Percentiles rank a stretch among this genome's conserved stretches.
Evolutionary conservation across 2,888 invertebrate species (phyloP).

Genomic region (Ophion obscuratus): DNA sequence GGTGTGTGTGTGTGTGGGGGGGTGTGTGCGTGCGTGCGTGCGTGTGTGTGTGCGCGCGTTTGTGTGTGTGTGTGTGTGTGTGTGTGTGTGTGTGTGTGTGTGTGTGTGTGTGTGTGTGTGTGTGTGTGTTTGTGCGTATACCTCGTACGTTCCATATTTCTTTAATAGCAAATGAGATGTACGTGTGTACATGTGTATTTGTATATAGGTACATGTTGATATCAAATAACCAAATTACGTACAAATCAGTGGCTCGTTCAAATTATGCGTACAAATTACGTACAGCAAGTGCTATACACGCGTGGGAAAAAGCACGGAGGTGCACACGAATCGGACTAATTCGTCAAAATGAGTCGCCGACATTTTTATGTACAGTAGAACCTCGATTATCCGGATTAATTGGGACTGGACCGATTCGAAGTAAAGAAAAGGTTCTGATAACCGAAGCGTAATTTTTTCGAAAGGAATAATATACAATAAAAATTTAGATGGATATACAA

Average conservation of each 20-base stretch:
- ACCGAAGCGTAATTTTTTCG: too few relatives aligned
- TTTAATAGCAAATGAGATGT: not conserved
- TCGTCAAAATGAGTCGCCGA: not conserved
- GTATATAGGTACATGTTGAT: slow-evolving; percentile 8
- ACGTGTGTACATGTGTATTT: not conserved
- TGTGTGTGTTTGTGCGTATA: not conserved
- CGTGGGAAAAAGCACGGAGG: not conserved
- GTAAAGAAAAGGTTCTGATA: too few relatives aligned
- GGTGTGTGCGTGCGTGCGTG: not conserved
- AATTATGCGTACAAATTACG: slow-evolving; percentile 45
- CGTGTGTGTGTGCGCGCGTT: not conserved
- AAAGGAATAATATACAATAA: too few relatives aligned
- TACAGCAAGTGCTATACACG: not conserved
- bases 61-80: not conserved
- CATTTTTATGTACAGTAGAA: too few relatives aligned
- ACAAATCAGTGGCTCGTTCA: slow-evolving; percentile 39
- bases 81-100: not conserved
- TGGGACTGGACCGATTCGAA: too few relatives aligned
- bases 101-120: not conserved
- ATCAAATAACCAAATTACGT: slow-evolving; percentile 27
- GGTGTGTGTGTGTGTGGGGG: not conserved
- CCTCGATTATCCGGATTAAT: too few relatives aligned
- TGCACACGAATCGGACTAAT: slow-evolving; percentile 5
- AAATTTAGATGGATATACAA: too few relatives aligned
- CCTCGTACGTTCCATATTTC: not conserved